Evolutionary conservation across 92 coral and sea anemone species (phyloP).

Genomic region (Siderastrea siderea): DNA sequence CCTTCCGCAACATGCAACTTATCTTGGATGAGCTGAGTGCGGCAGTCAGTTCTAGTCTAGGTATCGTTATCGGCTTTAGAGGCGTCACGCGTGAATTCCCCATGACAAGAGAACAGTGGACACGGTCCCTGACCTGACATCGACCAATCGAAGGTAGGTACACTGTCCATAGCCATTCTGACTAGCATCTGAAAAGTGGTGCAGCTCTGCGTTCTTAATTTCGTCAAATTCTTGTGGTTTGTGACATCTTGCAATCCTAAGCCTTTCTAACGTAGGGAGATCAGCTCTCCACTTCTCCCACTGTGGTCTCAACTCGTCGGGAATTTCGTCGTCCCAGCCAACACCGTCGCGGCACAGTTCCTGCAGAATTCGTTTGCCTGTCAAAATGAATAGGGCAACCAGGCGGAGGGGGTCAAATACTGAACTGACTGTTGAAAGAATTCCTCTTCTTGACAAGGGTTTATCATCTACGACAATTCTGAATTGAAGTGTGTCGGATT

Average conservation of each 20-base stretch:
- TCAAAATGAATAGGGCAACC: slow-evolving; percentile 1
- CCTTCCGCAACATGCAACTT: slow-evolving; percentile 24
- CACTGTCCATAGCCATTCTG: slow-evolving; percentile 44
- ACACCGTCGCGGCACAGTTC: slow-evolving; percentile 18
- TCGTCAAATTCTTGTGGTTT: slow-evolving; percentile 23
- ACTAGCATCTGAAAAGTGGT: slow-evolving; percentile 35
- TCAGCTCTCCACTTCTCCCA: slow-evolving; percentile 38
- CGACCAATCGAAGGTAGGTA: slow-evolving; percentile 38
- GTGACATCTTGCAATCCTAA: slow-evolving; percentile 16
- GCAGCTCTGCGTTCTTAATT: slow-evolving; percentile 23
- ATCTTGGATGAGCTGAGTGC: slow-evolving; percentile 30
- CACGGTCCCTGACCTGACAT: background rate
- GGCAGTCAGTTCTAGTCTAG: slow-evolving; percentile 42
- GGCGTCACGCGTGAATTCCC: slow-evolving; percentile 45
- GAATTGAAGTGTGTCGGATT: slow-evolving; percentile 1
- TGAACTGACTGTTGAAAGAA: background rate
- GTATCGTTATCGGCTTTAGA: slow-evolving; percentile 16
- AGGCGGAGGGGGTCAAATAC: background rate
- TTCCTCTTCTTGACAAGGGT: background rate
- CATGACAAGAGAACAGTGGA: slow-evolving; percentile 42
- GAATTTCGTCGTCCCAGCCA: slow-evolving; percentile 27
- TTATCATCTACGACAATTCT: background rate
- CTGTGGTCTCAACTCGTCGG: slow-evolving; percentile 3
- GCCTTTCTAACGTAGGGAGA: background rate
- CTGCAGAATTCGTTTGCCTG: background rate